phyloP scores from a whole-genome alignment of 2,888 invertebrate genomes.

The Drosophila stalkeri region DNA sequence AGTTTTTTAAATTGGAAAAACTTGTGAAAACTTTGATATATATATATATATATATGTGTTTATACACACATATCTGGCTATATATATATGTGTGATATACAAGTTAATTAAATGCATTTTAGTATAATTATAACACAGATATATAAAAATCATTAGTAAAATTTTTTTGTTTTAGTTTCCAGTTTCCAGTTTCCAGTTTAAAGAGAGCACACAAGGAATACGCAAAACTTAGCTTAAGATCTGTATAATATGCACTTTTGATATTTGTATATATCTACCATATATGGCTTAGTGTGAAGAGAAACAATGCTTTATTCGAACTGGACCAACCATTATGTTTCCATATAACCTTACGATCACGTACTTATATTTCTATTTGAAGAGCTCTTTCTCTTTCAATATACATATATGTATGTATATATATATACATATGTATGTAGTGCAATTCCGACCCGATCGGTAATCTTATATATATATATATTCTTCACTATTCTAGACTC shows the following conservation, averaged over 20 bases:
- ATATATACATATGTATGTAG: constrained; percentile 18
- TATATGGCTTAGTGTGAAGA: constrained; percentile 19
- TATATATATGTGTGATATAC: constrained; percentile 20
- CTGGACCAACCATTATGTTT: constrained; percentile 47
- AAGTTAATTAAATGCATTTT: constrained; percentile 15
- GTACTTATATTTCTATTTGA: neutral
- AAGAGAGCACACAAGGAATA: constrained; percentile 59
- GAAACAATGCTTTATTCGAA: constrained; percentile 57
- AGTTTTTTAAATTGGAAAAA: constrained; percentile 19
- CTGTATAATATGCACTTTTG: constrained; percentile 13
- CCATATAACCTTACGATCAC: constrained; percentile 50
- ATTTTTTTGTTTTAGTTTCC: constrained; percentile 26
- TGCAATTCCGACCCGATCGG: constrained; percentile 21
- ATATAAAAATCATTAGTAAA: constrained; percentile 67
- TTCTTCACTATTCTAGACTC: constrained; percentile 18
- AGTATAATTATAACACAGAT: constrained; percentile 73
- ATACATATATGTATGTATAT: constrained; percentile 4
- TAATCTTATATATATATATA: constrained; percentile 3
- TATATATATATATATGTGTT: constrained; percentile 13
- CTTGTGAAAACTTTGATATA: constrained; percentile 16
- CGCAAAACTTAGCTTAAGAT: constrained; percentile 32
- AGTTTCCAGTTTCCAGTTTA: constrained; percentile 53
- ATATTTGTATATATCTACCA: constrained; percentile 14
- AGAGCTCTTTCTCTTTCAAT: neutral
- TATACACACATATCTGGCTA: constrained; percentile 7